These are phyloP conservation scores for Sciurus carolinensis DNA, from an alignment of 2,797 vertebrate genomes.

Conservation along the genomic window DNA sequence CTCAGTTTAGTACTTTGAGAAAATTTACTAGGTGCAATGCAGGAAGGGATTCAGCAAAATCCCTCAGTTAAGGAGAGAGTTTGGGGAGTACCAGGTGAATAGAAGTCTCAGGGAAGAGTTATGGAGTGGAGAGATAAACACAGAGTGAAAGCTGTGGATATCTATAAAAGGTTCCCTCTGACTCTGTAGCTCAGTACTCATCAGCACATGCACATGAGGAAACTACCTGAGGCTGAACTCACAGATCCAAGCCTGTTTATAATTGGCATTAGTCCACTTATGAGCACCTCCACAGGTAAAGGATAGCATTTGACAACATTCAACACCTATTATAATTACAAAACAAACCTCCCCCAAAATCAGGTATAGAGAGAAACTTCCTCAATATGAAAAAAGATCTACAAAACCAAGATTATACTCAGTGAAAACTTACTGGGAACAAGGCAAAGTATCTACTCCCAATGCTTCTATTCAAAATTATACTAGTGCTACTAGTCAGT, in stretches of 20 bases:
- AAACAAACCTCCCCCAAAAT: neutral
- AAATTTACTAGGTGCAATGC: neutral
- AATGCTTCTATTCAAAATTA: neutral
- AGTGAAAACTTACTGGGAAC: neutral
- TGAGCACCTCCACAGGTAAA: too few species aligned
- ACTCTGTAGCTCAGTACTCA: too few species aligned
- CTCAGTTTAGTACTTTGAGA: neutral
- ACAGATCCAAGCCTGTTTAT: neutral
- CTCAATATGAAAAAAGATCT: neutral
- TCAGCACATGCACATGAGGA: neutral
- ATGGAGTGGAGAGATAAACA: neutral
- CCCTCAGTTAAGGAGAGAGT: neutral
- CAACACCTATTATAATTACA: neutral
- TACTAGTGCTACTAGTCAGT: neutral
- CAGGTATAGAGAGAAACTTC: neutral
- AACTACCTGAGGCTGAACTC: neutral
- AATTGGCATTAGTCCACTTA: neutral
- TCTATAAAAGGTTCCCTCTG: neutral
- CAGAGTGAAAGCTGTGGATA: neutral
- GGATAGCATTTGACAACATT: neutral
- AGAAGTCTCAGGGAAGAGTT: neutral
- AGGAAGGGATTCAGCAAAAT: neutral
- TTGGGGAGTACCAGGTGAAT: too few species aligned
- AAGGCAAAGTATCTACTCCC: neutral
- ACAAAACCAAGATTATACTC: neutral